These are phyloP conservation scores for Eriosoma lanigerum DNA, from an alignment of 1,140 invertebrate genomes.

Conservation along the genomic window DNA sequence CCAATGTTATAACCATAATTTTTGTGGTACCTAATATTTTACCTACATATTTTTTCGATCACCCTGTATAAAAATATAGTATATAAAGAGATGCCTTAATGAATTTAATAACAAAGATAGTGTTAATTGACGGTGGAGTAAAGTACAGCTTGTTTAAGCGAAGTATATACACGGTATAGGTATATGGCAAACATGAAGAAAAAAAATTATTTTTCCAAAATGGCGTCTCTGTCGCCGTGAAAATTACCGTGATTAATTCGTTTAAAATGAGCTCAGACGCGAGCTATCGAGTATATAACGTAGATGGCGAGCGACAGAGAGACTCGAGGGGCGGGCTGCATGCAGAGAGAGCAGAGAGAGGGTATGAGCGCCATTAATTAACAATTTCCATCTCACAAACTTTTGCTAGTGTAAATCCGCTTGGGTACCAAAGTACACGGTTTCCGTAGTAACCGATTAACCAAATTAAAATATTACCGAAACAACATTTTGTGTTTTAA, in stretches of 20 bases:
- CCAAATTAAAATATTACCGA: constrained; percentile 51
- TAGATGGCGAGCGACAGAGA: background rate
- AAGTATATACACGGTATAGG: background rate
- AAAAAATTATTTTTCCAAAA: constrained; percentile 17
- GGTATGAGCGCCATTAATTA: constrained; percentile 48
- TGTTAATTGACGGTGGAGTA: constrained; percentile 2
- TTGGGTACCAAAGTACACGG: constrained; percentile 46
- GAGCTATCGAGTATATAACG: background rate
- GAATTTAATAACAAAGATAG: too few relatives aligned
- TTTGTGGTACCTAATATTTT: too few relatives aligned
- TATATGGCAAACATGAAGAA: too few relatives aligned
- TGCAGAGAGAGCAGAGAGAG: too few relatives aligned
- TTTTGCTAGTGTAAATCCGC: constrained; percentile 50
- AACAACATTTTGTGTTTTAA: constrained; percentile 26
- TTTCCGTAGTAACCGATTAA: constrained; percentile 51
- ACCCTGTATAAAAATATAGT: too few relatives aligned
- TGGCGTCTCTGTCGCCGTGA: constrained; percentile 12
- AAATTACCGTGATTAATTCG: constrained; percentile 44
- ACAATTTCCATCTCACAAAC: constrained; percentile 51
- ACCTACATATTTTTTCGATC: too few relatives aligned
- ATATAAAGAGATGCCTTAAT: too few relatives aligned
- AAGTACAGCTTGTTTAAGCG: constrained; percentile 14
- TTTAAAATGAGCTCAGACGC: constrained; percentile 42
- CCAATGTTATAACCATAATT: too few relatives aligned
- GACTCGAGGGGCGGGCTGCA: background rate